phyloP scores from a whole-genome alignment of 1,140 invertebrate species.

The Capitella teleta region DNA sequence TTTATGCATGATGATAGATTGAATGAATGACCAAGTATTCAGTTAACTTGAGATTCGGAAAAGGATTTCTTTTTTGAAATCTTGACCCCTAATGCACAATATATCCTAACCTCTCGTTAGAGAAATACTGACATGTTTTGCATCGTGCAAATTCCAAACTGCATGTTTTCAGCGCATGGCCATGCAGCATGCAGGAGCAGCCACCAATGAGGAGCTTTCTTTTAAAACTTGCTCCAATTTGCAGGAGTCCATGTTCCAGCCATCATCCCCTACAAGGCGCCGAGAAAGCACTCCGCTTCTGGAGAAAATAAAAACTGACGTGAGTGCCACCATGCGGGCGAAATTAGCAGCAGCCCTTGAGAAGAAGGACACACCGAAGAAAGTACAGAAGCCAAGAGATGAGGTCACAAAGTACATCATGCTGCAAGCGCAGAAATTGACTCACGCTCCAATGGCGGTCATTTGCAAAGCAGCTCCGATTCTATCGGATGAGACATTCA shows the following conservation, averaged over 20 bases:
- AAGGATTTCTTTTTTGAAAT: too few relatives aligned
- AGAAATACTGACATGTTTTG: too few relatives aligned
- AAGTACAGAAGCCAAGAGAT: constrained; percentile 47
- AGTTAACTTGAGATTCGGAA: too few relatives aligned
- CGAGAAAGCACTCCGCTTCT: constrained; percentile 38
- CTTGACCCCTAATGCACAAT: too few relatives aligned
- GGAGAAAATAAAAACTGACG: constrained; percentile 39
- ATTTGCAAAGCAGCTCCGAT: constrained; percentile 86
- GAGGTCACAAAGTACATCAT: constrained; percentile 67
- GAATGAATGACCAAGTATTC: too few relatives aligned
- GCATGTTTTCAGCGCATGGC: too few relatives aligned
- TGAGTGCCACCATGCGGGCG: constrained; percentile 27
- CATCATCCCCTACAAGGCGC: constrained; percentile 27
- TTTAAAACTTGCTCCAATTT: too few relatives aligned
- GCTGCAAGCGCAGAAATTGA: constrained; percentile 66
- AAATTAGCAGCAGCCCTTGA: constrained; percentile 32
- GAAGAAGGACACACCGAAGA: constrained; percentile 42
- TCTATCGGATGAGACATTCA: constrained; percentile 73
- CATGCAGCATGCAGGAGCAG: too few relatives aligned
- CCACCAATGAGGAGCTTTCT: too few relatives aligned
- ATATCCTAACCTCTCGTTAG: too few relatives aligned
- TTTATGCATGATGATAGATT: too few relatives aligned
- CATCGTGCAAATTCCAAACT: too few relatives aligned
- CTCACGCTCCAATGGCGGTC: constrained; percentile 78
- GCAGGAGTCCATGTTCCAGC: constrained; percentile 38